These are phyloP conservation scores for Argentina silus DNA, from an alignment of 2,797 vertebrate genomes.

Conservation along the genomic window DNA sequence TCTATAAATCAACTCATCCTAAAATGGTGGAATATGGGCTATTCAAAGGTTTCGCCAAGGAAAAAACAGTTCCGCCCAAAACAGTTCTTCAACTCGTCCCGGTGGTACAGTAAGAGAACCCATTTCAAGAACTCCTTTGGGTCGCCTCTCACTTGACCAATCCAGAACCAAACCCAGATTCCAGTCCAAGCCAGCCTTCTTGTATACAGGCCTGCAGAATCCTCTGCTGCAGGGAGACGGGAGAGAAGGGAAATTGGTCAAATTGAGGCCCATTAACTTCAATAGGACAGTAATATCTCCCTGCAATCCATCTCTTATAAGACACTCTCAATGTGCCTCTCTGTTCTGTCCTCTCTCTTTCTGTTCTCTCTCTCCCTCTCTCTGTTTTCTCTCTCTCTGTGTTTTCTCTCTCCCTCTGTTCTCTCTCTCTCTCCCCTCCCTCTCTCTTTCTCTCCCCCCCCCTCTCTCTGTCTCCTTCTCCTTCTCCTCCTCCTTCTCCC, in stretches of 20 bases:
- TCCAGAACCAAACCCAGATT: constrained; percentile 36
- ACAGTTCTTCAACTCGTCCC: no score
- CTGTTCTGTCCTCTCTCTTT: constrained; percentile 12
- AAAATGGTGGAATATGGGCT: no score
- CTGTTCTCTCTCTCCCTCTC: no score
- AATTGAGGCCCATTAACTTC: constrained; percentile 49
- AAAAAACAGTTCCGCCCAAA: no score
- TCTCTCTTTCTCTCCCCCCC: no score
- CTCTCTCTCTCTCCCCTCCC: constrained; percentile 21
- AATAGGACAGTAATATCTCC: constrained; percentile 46
- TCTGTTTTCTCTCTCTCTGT: no score
- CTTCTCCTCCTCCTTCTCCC: constrained; percentile 15
- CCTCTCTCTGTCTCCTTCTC: no score
- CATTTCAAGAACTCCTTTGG: no score
- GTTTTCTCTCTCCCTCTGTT: no score
- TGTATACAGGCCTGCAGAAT: constrained; percentile 1
- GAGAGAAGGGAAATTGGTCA: constrained; percentile 13
- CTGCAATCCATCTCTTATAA: constrained; percentile 3
- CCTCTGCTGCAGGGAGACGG: background rate
- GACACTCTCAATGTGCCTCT: constrained; percentile 3
- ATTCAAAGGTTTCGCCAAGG: no score
- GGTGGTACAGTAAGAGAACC: no score
- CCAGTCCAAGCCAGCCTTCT: constrained; percentile 17
- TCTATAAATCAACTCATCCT: no score
- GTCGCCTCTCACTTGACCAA: constrained; percentile 19